Base-by-base conservation (phyloP, 2,888 invertebrate genomes). In the Gymnoscelis rufifasciata region DNA sequence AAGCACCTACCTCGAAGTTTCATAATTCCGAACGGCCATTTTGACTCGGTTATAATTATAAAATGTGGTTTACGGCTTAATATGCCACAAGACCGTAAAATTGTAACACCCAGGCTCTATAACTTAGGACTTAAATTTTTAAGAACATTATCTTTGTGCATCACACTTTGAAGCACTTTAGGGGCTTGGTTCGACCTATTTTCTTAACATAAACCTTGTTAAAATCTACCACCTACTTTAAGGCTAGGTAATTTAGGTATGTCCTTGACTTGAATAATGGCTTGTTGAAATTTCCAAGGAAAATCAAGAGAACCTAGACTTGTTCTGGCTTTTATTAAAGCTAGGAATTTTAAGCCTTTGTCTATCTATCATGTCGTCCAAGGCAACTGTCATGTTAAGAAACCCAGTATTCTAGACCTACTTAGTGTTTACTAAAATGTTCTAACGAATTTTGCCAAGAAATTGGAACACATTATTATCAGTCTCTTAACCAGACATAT, bases 61-160 rank as follows among this genome's bases (percentile, higher is more conserved):
- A 53, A 52, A 49, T 47, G 46, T 54, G 43, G 40, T 55, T 55
- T 50, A 55, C 43, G 52, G 46, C 49, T 42, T 45, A 38, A 48
- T 52, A 50, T 51, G 47, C 51, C 53, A 40, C 45, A 52, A 19
- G 37, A 30, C 35, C 49, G 42, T 57, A 50, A 52, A 54, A 27
- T 38, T 36, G 24, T 47, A 48, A 38, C 41, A 44, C 44, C 50
- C 38, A 38, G 54, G 30, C 44, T 29, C 47, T 43, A 52, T 52
- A 47, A 51, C 47, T 44, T 37, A 19, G 6, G 27, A 30, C 46
- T 29, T 50, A 47, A 23, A 49, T 47, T 47, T 52, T 47, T 52
- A 44, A 47, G 31, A 12, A 28, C 23, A 15, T 43, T 39, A 48
- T 48, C 45, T 37, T 43, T 46, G 31, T 14, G 39, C 37, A 42